These are phyloP conservation scores for Tryphoninae sp. DNA, from an alignment of 2,888 invertebrate species.

Conservation along the genomic window DNA sequence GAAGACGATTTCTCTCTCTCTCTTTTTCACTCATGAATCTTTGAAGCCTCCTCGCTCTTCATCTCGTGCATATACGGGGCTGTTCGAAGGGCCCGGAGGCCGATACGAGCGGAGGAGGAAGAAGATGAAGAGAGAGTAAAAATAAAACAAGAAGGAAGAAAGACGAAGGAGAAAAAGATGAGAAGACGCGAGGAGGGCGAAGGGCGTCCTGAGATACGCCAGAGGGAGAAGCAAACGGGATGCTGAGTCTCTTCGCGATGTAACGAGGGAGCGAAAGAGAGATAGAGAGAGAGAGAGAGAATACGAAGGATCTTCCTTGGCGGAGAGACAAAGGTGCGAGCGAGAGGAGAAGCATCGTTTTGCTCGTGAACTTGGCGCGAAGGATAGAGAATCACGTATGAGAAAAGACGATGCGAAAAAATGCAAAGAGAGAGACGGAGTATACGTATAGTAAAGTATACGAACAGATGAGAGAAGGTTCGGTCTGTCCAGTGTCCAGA, in stretches of 20 bases:
- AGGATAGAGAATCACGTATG: conserved; percentile 14
- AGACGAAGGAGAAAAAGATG: conserved; percentile 56
- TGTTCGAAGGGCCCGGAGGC: conserved; percentile 50
- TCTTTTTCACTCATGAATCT: conserved; percentile 36
- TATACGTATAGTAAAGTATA: conserved; percentile 21
- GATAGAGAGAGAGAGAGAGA: conserved; percentile 53
- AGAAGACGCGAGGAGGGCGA: conserved; percentile 43
- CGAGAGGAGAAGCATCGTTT: conserved; percentile 14
- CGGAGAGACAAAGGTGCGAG: conserved; percentile 20
- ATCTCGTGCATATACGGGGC: conserved; percentile 19
- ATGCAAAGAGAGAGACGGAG: conserved; percentile 18
- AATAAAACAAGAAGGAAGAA: conserved; percentile 60
- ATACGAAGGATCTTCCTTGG: conserved; percentile 7
- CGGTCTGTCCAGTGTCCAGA: conserved; percentile 38
- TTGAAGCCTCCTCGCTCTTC: conserved; percentile 30
- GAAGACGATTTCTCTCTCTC: conserved; percentile 43
- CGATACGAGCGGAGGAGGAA: conserved; percentile 59
- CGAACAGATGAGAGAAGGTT: conserved; percentile 46
- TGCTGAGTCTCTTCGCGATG: conserved; percentile 32
- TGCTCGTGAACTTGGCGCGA: not conserved
- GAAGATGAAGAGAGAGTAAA: conserved; percentile 56
- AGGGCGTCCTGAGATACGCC: conserved; percentile 50
- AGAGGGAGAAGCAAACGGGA: conserved; percentile 55
- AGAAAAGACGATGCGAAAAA: conserved; percentile 1
- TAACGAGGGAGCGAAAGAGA: conserved; percentile 18